These are phyloP conservation scores for Bos taurus DNA, from an alignment of 2,113 vertebrate genomes.

Conservation along the genomic window DNA sequence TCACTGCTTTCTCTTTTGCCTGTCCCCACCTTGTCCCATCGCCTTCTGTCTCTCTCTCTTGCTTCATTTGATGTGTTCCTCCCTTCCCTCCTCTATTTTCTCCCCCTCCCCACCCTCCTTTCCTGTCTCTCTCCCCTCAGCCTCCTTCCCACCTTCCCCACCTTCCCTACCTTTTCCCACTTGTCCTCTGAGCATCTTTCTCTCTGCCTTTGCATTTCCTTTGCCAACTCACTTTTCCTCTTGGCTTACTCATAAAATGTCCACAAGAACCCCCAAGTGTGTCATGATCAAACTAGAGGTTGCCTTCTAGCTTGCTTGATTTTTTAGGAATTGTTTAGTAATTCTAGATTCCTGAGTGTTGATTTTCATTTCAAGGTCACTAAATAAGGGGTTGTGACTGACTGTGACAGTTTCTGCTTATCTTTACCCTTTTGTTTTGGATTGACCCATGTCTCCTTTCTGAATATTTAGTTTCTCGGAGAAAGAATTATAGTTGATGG, in stretches of 20 bases:
- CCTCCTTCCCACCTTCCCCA: neutral
- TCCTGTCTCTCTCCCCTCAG: neutral
- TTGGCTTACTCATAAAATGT: neutral
- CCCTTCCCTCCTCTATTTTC: too few species aligned
- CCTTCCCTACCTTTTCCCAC: neutral
- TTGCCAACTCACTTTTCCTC: neutral
- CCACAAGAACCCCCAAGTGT: neutral
- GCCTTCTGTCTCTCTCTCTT: neutral
- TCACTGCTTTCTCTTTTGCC: neutral
- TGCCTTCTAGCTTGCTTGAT: neutral
- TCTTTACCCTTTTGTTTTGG: neutral
- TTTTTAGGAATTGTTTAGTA: neutral
- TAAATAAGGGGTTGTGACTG: neutral
- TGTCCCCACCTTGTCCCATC: neutral
- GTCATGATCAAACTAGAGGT: neutral
- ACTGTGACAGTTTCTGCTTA: neutral
- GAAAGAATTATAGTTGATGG: neutral
- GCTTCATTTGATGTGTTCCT: neutral
- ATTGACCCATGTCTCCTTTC: neutral
- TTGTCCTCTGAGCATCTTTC: neutral
- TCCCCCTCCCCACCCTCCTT: neutral
- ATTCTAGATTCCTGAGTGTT: neutral
- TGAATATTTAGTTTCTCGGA: neutral
- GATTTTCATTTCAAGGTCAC: constrained; percentile 1
- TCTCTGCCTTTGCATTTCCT: neutral